phyloP scores from a whole-genome alignment of 2,888 invertebrate species.

The Oligia latruncula region DNA sequence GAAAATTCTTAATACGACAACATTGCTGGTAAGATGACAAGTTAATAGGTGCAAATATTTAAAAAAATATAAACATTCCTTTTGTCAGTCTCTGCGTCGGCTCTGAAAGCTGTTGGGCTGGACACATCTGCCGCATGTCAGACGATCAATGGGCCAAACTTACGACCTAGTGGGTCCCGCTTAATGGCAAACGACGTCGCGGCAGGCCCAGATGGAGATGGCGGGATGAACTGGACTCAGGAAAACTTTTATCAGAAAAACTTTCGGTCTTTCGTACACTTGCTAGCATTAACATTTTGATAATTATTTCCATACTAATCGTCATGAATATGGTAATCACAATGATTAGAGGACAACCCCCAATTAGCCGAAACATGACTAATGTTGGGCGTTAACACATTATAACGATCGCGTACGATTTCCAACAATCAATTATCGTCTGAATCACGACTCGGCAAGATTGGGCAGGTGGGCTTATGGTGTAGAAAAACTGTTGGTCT shows the following conservation, averaged over 20 bases:
- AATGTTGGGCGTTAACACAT: slow-evolving; percentile 40
- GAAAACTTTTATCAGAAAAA: no score
- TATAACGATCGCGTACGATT: slow-evolving; percentile 21
- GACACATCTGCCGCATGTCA: no score
- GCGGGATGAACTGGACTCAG: no score
- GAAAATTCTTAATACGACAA: no score
- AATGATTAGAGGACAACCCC: slow-evolving; percentile 37
- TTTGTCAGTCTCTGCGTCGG: no score
- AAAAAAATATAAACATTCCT: no score
- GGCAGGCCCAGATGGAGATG: no score
- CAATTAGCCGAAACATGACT: slow-evolving; percentile 41
- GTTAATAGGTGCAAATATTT: no score
- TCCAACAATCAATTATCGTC: slow-evolving; percentile 34
- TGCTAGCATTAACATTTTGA: not conserved
- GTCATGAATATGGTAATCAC: slow-evolving; percentile 44
- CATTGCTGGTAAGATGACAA: not conserved
- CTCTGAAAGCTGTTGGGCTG: no score
- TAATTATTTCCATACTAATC: not conserved
- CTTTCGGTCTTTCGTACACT: not conserved
- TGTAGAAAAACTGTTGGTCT: slow-evolving; percentile 4
- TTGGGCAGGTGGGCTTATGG: not conserved
- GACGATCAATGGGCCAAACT: no score
- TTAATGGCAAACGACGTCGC: no score
- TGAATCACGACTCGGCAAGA: slow-evolving; percentile 41
- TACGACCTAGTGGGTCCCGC: no score